Evolutionary conservation across 2,888 invertebrate species (phyloP), one percentile per base, ranked within the genome.

Genomic region (Rhagonycha lutea): DNA sequence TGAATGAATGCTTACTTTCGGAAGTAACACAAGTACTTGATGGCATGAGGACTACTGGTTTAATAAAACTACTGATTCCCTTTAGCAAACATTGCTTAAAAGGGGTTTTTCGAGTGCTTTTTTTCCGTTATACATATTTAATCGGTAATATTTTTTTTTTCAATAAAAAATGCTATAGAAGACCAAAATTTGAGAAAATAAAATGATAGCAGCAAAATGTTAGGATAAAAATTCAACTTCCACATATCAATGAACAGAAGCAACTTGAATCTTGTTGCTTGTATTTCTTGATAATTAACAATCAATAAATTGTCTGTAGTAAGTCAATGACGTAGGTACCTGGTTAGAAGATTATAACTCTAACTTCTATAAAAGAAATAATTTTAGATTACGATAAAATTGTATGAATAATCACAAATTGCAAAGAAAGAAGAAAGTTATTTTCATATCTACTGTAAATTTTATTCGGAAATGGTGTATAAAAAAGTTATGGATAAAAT

Each of bases 11-110:
- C 63, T 65, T 26, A 24, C 26, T 47, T 47, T 65, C 26, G 24
- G 23, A 65, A 65, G 63, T 65, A 65, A 65, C 63, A 65, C 63
- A 65, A 65, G 26, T 65, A 24, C 63, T 65, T 65, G 24, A n/a
- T 65, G 26, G n/a, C 26, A 65, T n/a, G 63, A 65, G 24, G 63
- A 47, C 18, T 65, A 65, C 63, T 65, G 26, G 23, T 65, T 65
- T 65, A 26, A 10, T 12, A 65, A 65, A 65, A 65, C 24, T 65
- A 65, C 63, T 23, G 24, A 23, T 18, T 3, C 12, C 11, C 24
- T 24, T 65, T 7, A 24, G 24, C 26, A 65, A 65, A 65, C 26
- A 65, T 65, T 65, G 11, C 63, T 65, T 65, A 24, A 65, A 12
- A 24, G 24, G n/a, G 7, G n/a, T 65, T 24, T 18, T 65, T 65